These are phyloP conservation scores for Cephalopholis sonnerati DNA, from an alignment of 2,113 vertebrate species.

Conservation along the genomic window DNA sequence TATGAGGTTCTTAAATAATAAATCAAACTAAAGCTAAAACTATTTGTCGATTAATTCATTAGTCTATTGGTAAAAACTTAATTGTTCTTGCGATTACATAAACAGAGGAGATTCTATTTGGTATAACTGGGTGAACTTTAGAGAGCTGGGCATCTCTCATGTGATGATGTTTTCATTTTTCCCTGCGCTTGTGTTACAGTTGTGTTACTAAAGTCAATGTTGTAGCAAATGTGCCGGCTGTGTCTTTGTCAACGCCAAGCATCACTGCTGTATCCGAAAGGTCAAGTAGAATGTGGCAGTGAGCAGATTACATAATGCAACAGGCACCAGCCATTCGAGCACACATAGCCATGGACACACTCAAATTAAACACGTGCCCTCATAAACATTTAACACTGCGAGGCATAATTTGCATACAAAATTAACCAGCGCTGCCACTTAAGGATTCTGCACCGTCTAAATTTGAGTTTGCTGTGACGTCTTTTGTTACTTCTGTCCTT, in stretches of 20 bases:
- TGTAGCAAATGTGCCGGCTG: background rate
- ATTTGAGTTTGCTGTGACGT: background rate
- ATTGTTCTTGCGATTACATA: background rate
- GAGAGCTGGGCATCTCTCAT: background rate
- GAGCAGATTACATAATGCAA: constrained; percentile 10
- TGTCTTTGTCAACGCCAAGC: background rate
- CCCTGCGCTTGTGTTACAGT: background rate
- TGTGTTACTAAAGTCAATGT: background rate
- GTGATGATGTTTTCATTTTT: background rate
- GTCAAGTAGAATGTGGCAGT: background rate
- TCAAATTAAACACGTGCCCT: background rate
- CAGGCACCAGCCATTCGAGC: background rate
- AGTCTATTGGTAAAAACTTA: background rate
- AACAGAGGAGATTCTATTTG: background rate
- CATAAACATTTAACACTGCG: constrained; percentile 3
- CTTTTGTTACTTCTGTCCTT: constrained; percentile 5
- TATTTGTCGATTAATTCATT: background rate
- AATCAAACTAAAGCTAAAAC: background rate
- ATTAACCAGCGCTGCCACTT: background rate
- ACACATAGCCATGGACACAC: background rate
- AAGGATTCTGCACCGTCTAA: background rate
- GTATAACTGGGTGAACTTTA: background rate
- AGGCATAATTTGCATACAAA: constrained; percentile 1
- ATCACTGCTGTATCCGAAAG: background rate
- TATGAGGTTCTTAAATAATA: background rate